A percentile compares a stretch with the other conserved stretches of the same genome.
phyloP scores from a whole-genome alignment of 1,140 invertebrate genomes.

The Diplogasteroides magnus region DNA sequence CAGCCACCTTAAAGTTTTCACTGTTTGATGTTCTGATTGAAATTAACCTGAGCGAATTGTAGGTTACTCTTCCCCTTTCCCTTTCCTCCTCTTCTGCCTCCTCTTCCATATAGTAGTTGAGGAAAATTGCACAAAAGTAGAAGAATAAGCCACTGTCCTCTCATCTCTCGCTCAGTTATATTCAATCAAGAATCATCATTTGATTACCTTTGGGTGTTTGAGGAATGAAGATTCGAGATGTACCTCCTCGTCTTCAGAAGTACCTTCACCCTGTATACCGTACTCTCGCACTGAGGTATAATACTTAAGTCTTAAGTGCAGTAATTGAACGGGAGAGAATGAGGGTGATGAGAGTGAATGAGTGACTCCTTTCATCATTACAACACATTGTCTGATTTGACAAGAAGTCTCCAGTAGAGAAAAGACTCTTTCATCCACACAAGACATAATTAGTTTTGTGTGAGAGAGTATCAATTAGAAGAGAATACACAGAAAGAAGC shows the following conservation, averaged over 20 bases:
- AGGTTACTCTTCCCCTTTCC: constrained; percentile 54
- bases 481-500: not conserved
- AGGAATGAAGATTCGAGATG: not conserved
- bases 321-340: not conserved
- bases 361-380: too few relatives aligned
- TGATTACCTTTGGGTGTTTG: too few relatives aligned
- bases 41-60: constrained; percentile 50
- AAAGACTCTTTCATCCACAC: not conserved
- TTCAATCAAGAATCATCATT: too few relatives aligned
- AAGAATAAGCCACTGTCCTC: not conserved
- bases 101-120: constrained; percentile 35
- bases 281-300: not conserved
- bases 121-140: not conserved
- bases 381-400: too few relatives aligned
- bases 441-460: not conserved
- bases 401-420: too few relatives aligned
- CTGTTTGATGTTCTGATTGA: not conserved
- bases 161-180: too few relatives aligned
- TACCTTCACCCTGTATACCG: not conserved
- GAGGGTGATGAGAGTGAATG: too few relatives aligned
- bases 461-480: not conserved
- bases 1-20: constrained; percentile 25
- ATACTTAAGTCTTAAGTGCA: not conserved
- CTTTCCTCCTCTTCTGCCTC: constrained; percentile 50
- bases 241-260: not conserved